A percentile compares a stretch with the other conserved stretches of the same genome.
phyloP scores from a whole-genome alignment of 2,888 invertebrate genomes.

The Spicauda simplicius region DNA sequence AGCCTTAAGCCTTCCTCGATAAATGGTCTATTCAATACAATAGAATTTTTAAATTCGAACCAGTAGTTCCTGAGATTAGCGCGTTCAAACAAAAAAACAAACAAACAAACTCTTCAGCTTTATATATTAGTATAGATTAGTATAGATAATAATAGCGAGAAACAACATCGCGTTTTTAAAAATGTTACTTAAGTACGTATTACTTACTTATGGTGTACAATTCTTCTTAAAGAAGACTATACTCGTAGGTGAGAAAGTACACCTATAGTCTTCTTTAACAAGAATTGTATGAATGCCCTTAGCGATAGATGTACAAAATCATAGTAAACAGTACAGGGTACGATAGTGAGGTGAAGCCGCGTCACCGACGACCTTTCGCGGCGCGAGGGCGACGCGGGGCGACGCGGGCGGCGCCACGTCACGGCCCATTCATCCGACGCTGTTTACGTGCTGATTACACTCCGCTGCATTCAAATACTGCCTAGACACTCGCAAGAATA shows the following conservation, averaged over 20 bases:
- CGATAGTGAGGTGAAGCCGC: conserved; percentile 1
- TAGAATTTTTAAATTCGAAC: too few species aligned
- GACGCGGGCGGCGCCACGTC: neutral
- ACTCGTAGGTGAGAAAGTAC: neutral
- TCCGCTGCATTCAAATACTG: neutral
- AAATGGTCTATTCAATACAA: too few species aligned
- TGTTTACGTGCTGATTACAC: conserved; percentile 8
- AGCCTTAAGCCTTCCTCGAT: too few species aligned
- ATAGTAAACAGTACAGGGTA: neutral
- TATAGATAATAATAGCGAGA: too few species aligned
- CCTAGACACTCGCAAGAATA: neutral
- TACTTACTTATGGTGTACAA: too few species aligned
- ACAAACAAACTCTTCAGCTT: too few species aligned
- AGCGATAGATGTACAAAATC: neutral
- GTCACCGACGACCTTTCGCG: conserved; percentile 22
- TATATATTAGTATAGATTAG: too few species aligned
- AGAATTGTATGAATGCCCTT: neutral
- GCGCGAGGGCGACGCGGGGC: neutral
- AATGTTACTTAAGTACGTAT: too few species aligned
- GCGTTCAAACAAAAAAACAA: too few species aligned
- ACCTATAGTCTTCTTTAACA: neutral
- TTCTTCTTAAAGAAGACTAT: too few species aligned
- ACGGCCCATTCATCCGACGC: conserved; percentile 7
- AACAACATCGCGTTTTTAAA: too few species aligned
- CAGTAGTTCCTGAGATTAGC: too few species aligned